Evolutionary conservation across 2,797 vertebrate species (phyloP).

Genomic region (Lacerta agilis): DNA sequence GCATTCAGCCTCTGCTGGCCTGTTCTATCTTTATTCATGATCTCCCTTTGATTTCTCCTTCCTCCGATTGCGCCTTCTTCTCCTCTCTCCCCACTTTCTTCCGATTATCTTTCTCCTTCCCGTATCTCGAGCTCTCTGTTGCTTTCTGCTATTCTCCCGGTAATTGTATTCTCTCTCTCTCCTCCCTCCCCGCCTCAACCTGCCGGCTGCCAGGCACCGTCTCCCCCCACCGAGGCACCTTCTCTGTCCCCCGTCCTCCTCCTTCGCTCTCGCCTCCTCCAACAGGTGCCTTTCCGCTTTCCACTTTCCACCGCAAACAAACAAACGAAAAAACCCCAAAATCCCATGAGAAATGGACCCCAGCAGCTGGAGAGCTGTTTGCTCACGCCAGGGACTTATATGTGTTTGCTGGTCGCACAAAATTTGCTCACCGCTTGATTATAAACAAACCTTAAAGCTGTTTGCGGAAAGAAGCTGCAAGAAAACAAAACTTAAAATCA

Average conservation of each 20-base stretch:
- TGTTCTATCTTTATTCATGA: slow-evolving; percentile 59
- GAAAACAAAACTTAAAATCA: too few species aligned
- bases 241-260: neutral
- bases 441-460: too few species aligned
- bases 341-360: too few species aligned
- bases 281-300: neutral
- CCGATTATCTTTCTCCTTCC: slow-evolving; percentile 33
- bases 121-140: fast-evolving
- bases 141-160: neutral
- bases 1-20: neutral
- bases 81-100: neutral
- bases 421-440: too few species aligned
- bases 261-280: neutral
- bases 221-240: neutral
- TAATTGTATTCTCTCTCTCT: neutral
- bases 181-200: too few species aligned
- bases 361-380: too few species aligned
- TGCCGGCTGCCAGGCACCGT: neutral
- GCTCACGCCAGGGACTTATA: too few species aligned
- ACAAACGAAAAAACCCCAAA: too few species aligned
- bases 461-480: too few species aligned
- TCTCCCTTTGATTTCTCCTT: slow-evolving; percentile 64
- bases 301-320: too few species aligned
- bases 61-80: slow-evolving; percentile 50
- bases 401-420: too few species aligned